Evolutionary conservation across 2,113 vertebrate species (phyloP).

Genomic region (Colius striatus): DNA sequence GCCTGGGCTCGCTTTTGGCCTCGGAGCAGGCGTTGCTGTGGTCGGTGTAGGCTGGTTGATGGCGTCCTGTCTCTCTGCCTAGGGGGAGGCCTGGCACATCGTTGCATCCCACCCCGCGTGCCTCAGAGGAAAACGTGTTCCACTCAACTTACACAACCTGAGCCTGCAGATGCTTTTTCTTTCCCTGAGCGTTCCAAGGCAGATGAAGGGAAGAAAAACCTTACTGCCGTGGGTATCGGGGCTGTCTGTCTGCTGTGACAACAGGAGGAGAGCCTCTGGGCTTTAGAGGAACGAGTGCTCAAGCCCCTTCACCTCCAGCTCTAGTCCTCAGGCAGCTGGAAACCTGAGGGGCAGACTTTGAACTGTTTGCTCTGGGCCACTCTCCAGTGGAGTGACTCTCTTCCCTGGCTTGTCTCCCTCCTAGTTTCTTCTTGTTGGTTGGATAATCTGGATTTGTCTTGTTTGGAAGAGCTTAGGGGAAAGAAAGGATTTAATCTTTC

Average conservation of each 20-base stretch:
- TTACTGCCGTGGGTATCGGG: rapidly evolving
- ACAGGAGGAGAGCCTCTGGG: background rate
- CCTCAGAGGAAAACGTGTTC: rapidly evolving
- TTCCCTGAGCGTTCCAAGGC: background rate
- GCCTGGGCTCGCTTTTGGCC: rapidly evolving
- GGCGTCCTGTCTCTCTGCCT: background rate
- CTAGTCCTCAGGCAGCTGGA: rapidly evolving
- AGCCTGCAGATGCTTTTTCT: rapidly evolving
- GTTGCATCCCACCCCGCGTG: rapidly evolving
- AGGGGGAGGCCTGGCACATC: too few relatives aligned
- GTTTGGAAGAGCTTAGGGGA: background rate
- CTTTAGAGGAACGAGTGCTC: background rate
- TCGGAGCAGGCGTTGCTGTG: background rate
- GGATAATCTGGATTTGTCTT: background rate
- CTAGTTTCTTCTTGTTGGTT: background rate
- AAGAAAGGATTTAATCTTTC: background rate
- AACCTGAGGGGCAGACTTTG: background rate
- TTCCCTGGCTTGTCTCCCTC: background rate
- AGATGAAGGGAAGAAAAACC: background rate
- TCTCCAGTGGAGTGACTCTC: background rate
- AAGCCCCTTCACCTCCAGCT: rapidly evolving
- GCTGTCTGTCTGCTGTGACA: background rate
- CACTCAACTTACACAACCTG: rapidly evolving
- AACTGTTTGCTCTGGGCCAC: background rate
- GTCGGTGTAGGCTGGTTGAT: background rate